These are phyloP conservation scores for Ailurus styani DNA, from an alignment of 2,113 vertebrate genomes.

Conservation along the genomic window DNA sequence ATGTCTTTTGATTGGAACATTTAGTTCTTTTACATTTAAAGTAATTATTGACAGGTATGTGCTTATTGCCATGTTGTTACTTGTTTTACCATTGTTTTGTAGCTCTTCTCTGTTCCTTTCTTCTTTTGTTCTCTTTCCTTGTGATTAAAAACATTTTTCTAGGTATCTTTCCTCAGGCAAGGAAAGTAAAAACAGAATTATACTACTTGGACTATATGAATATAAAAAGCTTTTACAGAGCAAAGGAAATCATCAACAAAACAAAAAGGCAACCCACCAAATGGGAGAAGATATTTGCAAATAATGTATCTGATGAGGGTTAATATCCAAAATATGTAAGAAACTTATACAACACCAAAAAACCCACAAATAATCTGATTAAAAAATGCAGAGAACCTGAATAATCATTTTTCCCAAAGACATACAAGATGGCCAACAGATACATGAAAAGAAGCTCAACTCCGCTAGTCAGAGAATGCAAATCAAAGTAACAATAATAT, in stretches of 20 bases:
- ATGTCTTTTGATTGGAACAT: background rate
- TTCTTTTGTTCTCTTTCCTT: background rate
- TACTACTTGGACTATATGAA: background rate
- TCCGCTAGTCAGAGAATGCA: background rate
- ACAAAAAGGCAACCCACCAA: background rate
- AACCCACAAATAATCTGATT: background rate
- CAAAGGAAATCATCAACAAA: background rate
- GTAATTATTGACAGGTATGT: background rate
- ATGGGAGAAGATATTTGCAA: background rate
- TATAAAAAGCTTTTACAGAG: background rate
- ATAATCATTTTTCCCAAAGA: background rate
- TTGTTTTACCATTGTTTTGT: background rate
- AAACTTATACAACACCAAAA: background rate
- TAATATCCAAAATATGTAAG: background rate
- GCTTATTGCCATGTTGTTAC: background rate
- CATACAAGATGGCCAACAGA: background rate
- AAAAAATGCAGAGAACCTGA: background rate
- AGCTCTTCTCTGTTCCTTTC: background rate
- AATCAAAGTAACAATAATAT: background rate
- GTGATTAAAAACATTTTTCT: background rate
- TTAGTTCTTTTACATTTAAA: background rate
- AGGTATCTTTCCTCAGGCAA: background rate
- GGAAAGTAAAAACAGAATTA: background rate
- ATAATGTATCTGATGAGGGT: background rate
- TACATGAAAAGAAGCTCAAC: background rate